phyloP scores from a whole-genome alignment of 2,888 invertebrate genomes.

The Cheilosia pagana region DNA sequence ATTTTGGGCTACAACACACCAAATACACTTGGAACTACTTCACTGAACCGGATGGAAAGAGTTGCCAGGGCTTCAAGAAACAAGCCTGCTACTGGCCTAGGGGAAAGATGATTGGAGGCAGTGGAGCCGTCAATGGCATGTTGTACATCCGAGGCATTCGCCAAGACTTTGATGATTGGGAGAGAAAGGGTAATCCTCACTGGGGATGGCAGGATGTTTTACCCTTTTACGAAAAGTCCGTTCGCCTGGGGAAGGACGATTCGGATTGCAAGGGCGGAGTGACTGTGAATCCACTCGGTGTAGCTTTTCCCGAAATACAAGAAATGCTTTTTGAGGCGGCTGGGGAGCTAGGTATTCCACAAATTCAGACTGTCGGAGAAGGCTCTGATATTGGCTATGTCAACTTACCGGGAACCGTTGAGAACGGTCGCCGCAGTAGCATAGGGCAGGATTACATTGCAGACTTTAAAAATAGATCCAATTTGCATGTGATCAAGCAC shows the following conservation, averaged over 20 bases:
- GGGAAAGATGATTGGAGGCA: slow-evolving; percentile 88
- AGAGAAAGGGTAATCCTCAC: slow-evolving; percentile 85
- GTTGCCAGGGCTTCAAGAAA: slow-evolving; percentile 77
- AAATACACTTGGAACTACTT: slow-evolving; percentile 79
- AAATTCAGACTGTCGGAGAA: slow-evolving; percentile 81
- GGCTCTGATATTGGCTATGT: slow-evolving; percentile 84
- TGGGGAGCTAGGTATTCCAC: slow-evolving; percentile 83
- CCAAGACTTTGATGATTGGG: slow-evolving; percentile 87
- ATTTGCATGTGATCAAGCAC: slow-evolving; percentile 86
- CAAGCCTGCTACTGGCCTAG: slow-evolving; percentile 85
- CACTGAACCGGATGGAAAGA: slow-evolving; percentile 77
- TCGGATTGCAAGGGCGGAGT: slow-evolving; percentile 81
- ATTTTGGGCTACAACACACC: slow-evolving; percentile 77
- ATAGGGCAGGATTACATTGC: slow-evolving; percentile 89
- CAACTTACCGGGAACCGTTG: slow-evolving; percentile 83
- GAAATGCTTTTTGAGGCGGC: slow-evolving; percentile 83
- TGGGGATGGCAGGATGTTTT: slow-evolving; percentile 91
- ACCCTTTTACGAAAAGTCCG: slow-evolving; percentile 91
- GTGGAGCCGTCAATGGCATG: slow-evolving; percentile 87
- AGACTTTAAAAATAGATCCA: slow-evolving; percentile 84
- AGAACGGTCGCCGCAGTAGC: slow-evolving; percentile 89
- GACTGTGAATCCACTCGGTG: slow-evolving; percentile 82
- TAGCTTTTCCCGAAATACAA: slow-evolving; percentile 66
- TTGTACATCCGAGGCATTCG: slow-evolving; percentile 87
- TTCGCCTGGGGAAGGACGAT: slow-evolving; percentile 65